phyloP scores from a whole-genome alignment of 2,797 vertebrate species.

The Enteromius radiatus region DNA sequence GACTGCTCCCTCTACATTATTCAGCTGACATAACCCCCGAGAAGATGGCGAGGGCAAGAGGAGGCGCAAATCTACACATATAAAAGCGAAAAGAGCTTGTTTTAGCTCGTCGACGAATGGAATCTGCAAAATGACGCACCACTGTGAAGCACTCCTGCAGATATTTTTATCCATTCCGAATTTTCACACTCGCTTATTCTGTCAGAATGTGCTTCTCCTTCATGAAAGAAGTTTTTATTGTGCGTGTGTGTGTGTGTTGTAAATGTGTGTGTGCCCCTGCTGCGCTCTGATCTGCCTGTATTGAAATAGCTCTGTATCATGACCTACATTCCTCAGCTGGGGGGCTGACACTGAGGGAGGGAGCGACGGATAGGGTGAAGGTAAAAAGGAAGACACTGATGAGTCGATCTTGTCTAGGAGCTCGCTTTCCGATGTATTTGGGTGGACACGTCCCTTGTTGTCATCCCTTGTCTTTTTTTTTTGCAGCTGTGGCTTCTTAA shows the following conservation, averaged over 20 bases:
- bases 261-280: constrained; percentile 22
- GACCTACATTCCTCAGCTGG: constrained; percentile 62
- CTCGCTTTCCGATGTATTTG: constrained; percentile 1
- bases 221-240: constrained; percentile 31
- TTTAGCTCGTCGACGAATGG: constrained; percentile 17
- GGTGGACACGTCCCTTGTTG: constrained; percentile 10
- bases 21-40: constrained; percentile 43
- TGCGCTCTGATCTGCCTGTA: constrained; percentile 59
- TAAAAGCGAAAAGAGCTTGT: constrained; percentile 5
- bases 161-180: constrained; percentile 40
- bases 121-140: constrained; percentile 29
- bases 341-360: constrained; percentile 51
- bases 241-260: constrained; percentile 34
- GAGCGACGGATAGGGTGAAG: constrained; percentile 33
- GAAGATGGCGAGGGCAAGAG: constrained; percentile 24
- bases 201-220: constrained; percentile 33
- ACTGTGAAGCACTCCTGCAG: constrained; percentile 40
- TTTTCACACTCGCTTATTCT: constrained; percentile 41
- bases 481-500: constrained; percentile 21
- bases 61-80: constrained; percentile 11
- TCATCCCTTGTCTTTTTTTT: neutral
- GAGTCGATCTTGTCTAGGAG: constrained; percentile 39
- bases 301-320: constrained; percentile 57
- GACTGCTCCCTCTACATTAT: constrained; percentile 42
- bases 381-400: constrained; percentile 45